These are phyloP conservation scores for Adelosebastes latens DNA, from an alignment of 2,797 vertebrate genomes.

Conservation along the genomic window DNA sequence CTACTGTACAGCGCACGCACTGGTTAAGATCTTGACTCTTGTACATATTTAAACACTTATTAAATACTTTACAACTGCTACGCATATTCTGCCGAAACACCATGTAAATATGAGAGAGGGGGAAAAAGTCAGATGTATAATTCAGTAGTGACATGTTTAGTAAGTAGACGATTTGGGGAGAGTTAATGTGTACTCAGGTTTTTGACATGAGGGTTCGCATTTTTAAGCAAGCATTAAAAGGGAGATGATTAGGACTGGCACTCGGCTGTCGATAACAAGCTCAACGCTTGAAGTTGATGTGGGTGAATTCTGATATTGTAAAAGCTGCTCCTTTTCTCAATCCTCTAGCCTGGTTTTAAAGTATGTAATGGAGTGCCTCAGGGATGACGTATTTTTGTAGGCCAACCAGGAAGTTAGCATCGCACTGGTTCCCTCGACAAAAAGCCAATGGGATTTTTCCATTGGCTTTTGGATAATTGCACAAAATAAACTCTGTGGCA, in stretches of 20 bases:
- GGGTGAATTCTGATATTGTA: conserved; percentile 43
- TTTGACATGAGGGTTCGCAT: conserved; percentile 72
- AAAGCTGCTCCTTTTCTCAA: conserved; percentile 18
- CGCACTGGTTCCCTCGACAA: too few species aligned
- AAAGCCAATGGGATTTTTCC: too few species aligned
- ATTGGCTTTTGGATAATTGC: too few species aligned
- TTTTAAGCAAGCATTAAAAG: conserved; percentile 73
- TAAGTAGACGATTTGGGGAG: conserved; percentile 76
- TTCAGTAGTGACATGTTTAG: conserved; percentile 82
- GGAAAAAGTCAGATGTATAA: conserved; percentile 78
- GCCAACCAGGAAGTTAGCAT: too few species aligned
- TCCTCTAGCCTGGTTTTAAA: conserved; percentile 31
- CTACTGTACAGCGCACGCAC: conserved; percentile 27
- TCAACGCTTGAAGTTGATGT: conserved; percentile 44
- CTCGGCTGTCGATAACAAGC: conserved; percentile 66
- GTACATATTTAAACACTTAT: conserved; percentile 80
- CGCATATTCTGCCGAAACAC: conserved; percentile 71
- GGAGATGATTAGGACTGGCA: conserved; percentile 71
- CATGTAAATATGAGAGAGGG: conserved; percentile 75
- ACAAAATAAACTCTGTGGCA: too few species aligned
- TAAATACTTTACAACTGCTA: conserved; percentile 77
- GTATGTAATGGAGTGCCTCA: conserved; percentile 4
- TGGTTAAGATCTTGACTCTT: conserved; percentile 71
- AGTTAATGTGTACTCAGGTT: conserved; percentile 75
- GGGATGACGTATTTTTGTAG: too few species aligned